Base-by-base conservation (phyloP, 2,113 vertebrate genomes). In the Burhinus oedicnemus region DNA sequence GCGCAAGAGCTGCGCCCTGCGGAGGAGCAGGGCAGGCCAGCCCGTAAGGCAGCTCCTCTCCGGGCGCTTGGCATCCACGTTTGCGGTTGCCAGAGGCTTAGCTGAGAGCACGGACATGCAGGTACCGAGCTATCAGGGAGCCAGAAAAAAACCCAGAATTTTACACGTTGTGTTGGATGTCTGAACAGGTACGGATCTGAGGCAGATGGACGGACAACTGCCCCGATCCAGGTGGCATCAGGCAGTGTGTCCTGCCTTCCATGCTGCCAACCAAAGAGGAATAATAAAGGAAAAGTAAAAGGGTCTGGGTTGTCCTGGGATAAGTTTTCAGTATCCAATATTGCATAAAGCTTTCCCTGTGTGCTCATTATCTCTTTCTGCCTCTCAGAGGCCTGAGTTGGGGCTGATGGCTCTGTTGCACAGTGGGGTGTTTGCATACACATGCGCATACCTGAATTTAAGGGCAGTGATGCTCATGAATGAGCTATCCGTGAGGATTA, bases 351-450 rank as follows among this genome's bases (percentile, higher is more conserved):
- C 45, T 72, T 47, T 66, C 32, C 22, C 10, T 25, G 23, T 13
- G 20, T 23, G 34, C 65, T 57, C 2, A 0, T 45, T 27, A 5
- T 2, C 20, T n/a, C 4, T 6, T 47, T 6, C 5, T 27, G 20
- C n/a, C 47, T 51, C 66, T 23, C 14, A 8, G 25, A 30, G 26
- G 51, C 44, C 44, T 6, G 22, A 65, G 69, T 25, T 16, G 5
- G 62, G 51, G 44, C 58, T 60, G 9, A 9, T 25, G 51, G 75
- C 38, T 61, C 40, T 20, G 32, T 15, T 36, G 61, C 45, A 8
- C 20, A 3, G 47, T 1, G 5, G 27, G 51, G 15, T 52, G 71
- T 25, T 45, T 11, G 27, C 45, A 4, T 4, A 4, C 21, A 1
- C 4, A 3, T 12, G n/a, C 12, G 26, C 12, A 0, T 9, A 8